These are phyloP conservation scores for Pelvicachromis taeniatus DNA, from an alignment of 2,113 vertebrate species.

Conservation along the genomic window DNA sequence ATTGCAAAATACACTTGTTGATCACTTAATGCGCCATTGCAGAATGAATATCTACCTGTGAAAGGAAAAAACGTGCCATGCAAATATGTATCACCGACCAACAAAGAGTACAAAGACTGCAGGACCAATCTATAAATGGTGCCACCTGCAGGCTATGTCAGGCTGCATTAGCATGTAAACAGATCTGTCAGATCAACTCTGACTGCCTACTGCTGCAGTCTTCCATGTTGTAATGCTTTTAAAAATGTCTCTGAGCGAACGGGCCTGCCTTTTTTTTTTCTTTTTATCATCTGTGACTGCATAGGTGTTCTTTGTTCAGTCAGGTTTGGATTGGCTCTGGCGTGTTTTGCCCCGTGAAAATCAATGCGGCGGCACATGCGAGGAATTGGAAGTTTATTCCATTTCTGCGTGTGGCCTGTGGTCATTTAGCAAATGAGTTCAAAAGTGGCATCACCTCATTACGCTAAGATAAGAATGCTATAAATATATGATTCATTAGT, in stretches of 20 bases:
- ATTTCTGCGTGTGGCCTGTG: slow-evolving; percentile 32
- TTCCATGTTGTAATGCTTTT: slow-evolving; percentile 9
- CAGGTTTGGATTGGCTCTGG: background rate
- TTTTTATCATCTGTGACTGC: background rate
- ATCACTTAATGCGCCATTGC: background rate
- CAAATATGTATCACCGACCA: slow-evolving; percentile 17
- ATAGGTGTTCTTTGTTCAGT: slow-evolving; percentile 1
- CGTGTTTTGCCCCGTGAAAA: background rate
- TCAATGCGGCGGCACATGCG: slow-evolving; percentile 14
- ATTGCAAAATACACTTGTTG: slow-evolving; percentile 9
- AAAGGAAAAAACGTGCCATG: background rate
- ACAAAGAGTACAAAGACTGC: slow-evolving; percentile 13
- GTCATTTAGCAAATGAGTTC: slow-evolving; percentile 58
- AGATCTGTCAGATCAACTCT: slow-evolving; percentile 38
- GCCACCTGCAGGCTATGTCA: slow-evolving; percentile 60
- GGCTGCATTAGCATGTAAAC: slow-evolving; percentile 45
- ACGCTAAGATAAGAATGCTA: slow-evolving; percentile 61
- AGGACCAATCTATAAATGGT: slow-evolving; percentile 46
- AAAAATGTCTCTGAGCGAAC: background rate
- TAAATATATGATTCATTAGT: slow-evolving; percentile 70
- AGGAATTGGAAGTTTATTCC: slow-evolving; percentile 39
- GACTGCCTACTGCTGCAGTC: slow-evolving; percentile 29
- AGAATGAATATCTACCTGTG: background rate
- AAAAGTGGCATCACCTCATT: slow-evolving; percentile 64
- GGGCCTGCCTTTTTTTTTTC: background rate